A percentile compares a stretch with the other conserved stretches of the same genome.
Conservation (phyloP, 2,888 invertebrate species). For the Acanthococcus lagerstroemiae region DNA sequence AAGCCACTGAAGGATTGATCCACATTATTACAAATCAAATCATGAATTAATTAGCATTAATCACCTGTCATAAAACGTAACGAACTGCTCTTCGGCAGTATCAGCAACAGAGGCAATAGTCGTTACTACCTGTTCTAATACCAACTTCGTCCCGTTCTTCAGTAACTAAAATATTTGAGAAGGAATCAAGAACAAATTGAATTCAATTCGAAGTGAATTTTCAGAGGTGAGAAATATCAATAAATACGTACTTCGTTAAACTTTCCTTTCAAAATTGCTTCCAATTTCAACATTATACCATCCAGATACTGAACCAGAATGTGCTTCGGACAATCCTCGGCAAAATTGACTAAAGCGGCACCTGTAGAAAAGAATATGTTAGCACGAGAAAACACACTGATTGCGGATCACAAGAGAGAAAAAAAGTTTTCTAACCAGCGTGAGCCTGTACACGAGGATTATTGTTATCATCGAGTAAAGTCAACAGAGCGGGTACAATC, state of each 20-base stretch:
- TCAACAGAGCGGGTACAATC: conserved; percentile 82
- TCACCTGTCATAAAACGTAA: conserved; percentile 77
- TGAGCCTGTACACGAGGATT: conserved; percentile 90
- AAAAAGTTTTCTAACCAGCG: conserved; percentile 46
- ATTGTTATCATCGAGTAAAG: conserved; percentile 77
- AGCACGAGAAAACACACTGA: neutral
- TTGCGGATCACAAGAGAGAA: neutral
- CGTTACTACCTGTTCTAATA: conserved; percentile 96
- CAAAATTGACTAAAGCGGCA: conserved; percentile 97
- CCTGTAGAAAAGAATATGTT: conserved; percentile 47
- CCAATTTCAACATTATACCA: conserved; percentile 80
- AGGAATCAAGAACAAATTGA: neutral
- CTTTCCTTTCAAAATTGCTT: conserved; percentile 78
- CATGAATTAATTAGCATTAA: no score
- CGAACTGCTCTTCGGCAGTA: conserved; percentile 92
- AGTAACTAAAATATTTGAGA: conserved; percentile 48
- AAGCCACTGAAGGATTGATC: no score
- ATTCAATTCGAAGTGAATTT: neutral
- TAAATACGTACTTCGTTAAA: conserved; percentile 59
- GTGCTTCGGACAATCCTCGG: conserved; percentile 95
- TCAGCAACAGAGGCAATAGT: conserved; percentile 98
- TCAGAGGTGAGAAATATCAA: neutral
- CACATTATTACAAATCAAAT: no score
- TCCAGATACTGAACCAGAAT: conserved; percentile 85
- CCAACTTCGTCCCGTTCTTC: conserved; percentile 88